phyloP scores from a whole-genome alignment of 2,797 vertebrate genomes.

The Phaenicophaeus curvirostris region DNA sequence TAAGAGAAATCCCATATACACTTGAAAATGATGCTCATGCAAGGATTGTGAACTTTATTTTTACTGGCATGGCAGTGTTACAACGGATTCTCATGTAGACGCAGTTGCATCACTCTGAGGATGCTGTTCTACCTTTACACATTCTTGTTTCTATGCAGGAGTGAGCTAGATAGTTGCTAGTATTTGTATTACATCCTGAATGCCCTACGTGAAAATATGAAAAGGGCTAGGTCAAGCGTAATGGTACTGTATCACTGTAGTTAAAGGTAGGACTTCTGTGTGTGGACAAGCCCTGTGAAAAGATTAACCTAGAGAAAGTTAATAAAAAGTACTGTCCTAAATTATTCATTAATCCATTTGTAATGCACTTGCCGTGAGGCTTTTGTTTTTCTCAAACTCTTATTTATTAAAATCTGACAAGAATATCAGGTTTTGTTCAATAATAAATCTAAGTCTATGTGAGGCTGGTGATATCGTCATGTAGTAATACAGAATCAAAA shows the following conservation, averaged over 20 bases:
- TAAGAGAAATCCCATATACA: neutral
- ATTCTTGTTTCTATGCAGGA: neutral
- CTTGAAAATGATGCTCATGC: neutral
- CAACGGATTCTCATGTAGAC: neutral
- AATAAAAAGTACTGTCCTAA: constrained; percentile 51
- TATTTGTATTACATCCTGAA: neutral
- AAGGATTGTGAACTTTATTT: neutral
- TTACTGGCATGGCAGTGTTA: neutral
- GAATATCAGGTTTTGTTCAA: constrained; percentile 45
- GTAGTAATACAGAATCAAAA: constrained; percentile 49
- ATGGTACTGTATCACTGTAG: neutral
- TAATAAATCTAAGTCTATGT: constrained; percentile 39
- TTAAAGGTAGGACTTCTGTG: neutral
- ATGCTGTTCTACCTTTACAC: accelerated
- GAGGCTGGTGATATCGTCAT: constrained; percentile 20
- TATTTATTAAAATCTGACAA: constrained; percentile 70
- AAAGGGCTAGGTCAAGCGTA: neutral
- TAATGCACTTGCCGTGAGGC: constrained; percentile 30
- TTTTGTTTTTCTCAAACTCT: constrained; percentile 62
- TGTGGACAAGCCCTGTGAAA: constrained; percentile 2
- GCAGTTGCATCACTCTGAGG: accelerated
- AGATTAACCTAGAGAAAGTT: constrained; percentile 44
- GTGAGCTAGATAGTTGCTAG: neutral
- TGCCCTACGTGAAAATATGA: neutral
- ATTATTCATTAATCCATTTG: constrained; percentile 54